Percentiles rank a stretch among this genome's conserved stretches.
Evolutionary conservation across 2,113 vertebrate genomes (phyloP).

Genomic region (Beaufortia kweichowensis): DNA sequence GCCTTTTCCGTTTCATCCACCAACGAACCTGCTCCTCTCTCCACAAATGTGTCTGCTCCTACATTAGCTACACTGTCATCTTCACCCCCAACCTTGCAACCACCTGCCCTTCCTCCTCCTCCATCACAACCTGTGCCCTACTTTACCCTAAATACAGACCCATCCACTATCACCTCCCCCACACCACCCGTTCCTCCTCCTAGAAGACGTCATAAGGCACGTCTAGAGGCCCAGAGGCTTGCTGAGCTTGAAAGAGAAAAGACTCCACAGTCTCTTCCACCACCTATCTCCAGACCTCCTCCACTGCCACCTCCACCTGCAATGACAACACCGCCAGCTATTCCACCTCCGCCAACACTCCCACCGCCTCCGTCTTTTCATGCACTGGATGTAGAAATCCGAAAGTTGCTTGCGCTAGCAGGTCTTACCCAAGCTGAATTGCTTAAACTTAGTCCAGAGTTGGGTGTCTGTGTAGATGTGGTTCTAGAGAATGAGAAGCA

Average conservation of each 20-base stretch:
- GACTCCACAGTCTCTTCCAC: conserved; percentile 69
- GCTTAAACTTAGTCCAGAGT: conserved; percentile 77
- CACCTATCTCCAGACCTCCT: conserved; percentile 72
- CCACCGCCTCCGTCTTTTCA: conserved; percentile 78
- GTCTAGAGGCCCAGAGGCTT: conserved; percentile 73
- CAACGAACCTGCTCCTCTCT: conserved; percentile 64
- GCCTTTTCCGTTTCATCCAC: conserved; percentile 45
- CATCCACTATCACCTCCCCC: conserved; percentile 60
- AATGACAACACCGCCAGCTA: conserved; percentile 64
- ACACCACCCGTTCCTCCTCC: conserved; percentile 76
- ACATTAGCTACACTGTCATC: background rate
- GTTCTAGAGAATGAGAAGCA: conserved; percentile 66
- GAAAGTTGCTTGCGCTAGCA: conserved; percentile 75
- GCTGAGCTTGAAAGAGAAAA: conserved; percentile 70
- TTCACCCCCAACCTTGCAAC: conserved; percentile 37
- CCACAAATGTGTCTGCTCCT: conserved; percentile 55
- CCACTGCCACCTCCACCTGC: conserved; percentile 74
- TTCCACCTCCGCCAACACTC: conserved; percentile 72
- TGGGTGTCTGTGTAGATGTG: conserved; percentile 72
- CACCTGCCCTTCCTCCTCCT: conserved; percentile 53
- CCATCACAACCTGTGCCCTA: conserved; percentile 63
- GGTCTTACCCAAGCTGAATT: conserved; percentile 79
- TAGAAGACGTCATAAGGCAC: conserved; percentile 74
- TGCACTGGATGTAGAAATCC: conserved; percentile 77
- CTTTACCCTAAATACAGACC: conserved; percentile 66